Evolutionary conservation across 2,797 vertebrate genomes (phyloP).

Genomic region (Moxostoma hubbsi): DNA sequence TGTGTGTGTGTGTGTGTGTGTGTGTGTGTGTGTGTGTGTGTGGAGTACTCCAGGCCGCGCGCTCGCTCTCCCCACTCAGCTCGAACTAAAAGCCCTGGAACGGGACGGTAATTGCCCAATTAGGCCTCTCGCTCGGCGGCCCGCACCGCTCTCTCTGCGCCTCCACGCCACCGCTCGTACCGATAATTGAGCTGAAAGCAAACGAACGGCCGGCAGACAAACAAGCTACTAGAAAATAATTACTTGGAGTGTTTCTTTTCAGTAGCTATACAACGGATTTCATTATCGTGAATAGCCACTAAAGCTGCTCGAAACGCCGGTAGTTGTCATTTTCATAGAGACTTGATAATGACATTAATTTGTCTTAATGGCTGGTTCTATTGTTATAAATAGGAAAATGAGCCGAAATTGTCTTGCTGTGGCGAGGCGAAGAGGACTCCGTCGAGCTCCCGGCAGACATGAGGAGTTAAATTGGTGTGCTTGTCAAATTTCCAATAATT

Average conservation of each 20-base stretch:
- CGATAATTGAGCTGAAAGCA: slow-evolving; percentile 99
- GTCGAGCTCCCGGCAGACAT: slow-evolving; percentile 90
- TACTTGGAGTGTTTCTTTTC: slow-evolving; percentile 99
- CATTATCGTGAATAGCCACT: slow-evolving; percentile 99
- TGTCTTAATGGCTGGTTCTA: slow-evolving; percentile 99
- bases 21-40: slow-evolving; percentile 48
- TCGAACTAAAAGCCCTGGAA: slow-evolving; percentile 96
- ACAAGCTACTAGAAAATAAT: slow-evolving; percentile 99
- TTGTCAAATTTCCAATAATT: slow-evolving; percentile 99
- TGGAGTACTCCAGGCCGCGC: slow-evolving; percentile 78
- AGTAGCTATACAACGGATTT: slow-evolving; percentile 98
- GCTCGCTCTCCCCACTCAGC: slow-evolving; percentile 78
- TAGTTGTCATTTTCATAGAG: slow-evolving; percentile 99
- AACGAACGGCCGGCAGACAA: slow-evolving; percentile 99
- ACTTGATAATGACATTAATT: slow-evolving; percentile 99
- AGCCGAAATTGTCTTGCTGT: slow-evolving; percentile 99
- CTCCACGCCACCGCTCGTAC: slow-evolving; percentile 84
- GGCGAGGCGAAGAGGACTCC: slow-evolving; percentile 96
- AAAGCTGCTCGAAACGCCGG: slow-evolving; percentile 97
- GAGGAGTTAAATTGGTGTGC: slow-evolving; percentile 99
- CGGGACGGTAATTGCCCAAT: slow-evolving; percentile 99
- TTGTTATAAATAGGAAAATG: slow-evolving; percentile 99
- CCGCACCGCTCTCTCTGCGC: slow-evolving; percentile 82
- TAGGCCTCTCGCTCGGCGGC: slow-evolving; percentile 94
- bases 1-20: slow-evolving; percentile 70